Base-by-base conservation (phyloP, 1,140 invertebrate species). In the Drosophila insularis region DNA sequence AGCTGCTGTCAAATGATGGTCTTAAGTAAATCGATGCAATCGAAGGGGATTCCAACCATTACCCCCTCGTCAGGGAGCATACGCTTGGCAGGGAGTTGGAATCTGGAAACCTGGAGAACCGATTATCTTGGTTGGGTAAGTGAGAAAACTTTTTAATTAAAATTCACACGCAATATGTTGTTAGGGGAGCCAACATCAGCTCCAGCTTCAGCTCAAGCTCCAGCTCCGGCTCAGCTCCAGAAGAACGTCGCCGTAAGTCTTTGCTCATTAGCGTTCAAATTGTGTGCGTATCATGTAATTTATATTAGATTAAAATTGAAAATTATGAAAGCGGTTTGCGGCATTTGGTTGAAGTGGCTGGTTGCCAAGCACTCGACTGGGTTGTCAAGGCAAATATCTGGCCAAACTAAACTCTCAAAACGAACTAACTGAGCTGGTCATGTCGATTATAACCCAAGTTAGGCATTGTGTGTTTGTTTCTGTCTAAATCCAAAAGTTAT, bases 151-250 rank as follows among this genome's bases (percentile, higher is more conserved):
- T 89, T 87, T 87, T 87, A 87, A 87, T 87, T 87, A 89, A 87
- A 87, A 87, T 87, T 87, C 85, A 87, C 84, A 89, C 84, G 84
- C 84, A 87, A 89, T 87, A 89, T 87, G 84, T 87, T 87, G 84
- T 87, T 87, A 80, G 84, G 84, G 43, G 43, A 50, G 11, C 17
- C 74, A 87, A 84, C 82, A 71, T 80, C 80, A 87, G 61, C 68
- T 80, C 80, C 40, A 71, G 59, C 40, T 40, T 8, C 7, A 0
- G 8, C 55, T 54, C 4, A 14, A 14, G 37, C 23, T 23, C 1
- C 79, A 87, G 61, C 72, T 80, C 81, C 40, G 67, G 54, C 46
- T 40, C 7, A 0, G 8, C 55, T 54, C 4, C 21, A 32, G 31
- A 35, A 35, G 8, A 35, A 10, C 46, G 31, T 10, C 17, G 37